Evolutionary conservation across 2,888 invertebrate species (phyloP).

Genomic region (Tipula unca): DNA sequence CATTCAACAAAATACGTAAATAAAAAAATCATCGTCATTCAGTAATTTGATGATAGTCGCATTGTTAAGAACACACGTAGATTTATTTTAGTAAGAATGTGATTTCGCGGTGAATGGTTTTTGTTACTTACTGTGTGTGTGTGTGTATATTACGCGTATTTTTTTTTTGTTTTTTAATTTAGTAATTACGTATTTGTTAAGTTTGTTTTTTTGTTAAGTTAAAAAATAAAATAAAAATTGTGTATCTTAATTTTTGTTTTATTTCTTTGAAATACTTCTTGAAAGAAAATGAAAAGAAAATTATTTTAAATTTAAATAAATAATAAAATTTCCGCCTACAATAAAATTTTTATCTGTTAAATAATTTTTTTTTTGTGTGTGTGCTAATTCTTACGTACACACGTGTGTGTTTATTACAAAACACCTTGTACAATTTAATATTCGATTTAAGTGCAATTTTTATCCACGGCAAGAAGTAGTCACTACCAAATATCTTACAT

Average conservation of each 20-base stretch:
- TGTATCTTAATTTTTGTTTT: not conserved
- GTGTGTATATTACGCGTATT: not conserved
- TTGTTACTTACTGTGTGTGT: not conserved
- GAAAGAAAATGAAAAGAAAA: not conserved
- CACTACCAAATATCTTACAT: not conserved
- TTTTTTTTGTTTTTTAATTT: not conserved
- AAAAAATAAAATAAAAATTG: not conserved
- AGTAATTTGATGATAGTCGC: slow-evolving; percentile 18
- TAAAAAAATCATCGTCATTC: slow-evolving; percentile 14
- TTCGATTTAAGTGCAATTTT: not conserved
- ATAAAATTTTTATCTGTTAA: not conserved
- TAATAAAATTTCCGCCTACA: not conserved
- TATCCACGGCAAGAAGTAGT: not conserved
- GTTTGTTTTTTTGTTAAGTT: not conserved
- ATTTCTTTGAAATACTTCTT: not conserved
- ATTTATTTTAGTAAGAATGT: not conserved
- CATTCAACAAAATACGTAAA: not conserved
- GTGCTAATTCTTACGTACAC: not conserved
- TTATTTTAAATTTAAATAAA: slow-evolving; percentile 2
- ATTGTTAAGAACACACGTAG: slow-evolving; percentile 16
- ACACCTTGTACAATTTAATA: not conserved
- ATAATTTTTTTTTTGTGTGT: not conserved
- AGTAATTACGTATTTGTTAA: not conserved
- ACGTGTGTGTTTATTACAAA: not conserved
- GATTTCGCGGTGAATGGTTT: not conserved